Evolutionary conservation across 2,797 vertebrate species (phyloP).

Genomic region (Pangasius sanitwongsei): DNA sequence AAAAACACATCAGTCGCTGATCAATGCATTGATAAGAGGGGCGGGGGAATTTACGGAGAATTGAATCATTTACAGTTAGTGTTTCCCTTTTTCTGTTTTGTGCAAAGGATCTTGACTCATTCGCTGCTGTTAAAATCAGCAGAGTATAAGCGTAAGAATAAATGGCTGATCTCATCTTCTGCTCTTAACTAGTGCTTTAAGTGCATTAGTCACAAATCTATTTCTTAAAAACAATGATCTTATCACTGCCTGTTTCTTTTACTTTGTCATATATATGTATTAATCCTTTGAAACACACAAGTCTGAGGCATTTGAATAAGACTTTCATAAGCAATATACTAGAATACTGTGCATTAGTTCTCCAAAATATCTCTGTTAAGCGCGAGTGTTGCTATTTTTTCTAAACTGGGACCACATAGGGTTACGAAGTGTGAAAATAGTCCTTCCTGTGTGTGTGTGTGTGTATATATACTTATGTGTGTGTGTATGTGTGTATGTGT

Average conservation of each 20-base stretch:
- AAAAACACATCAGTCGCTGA: conserved; percentile 51
- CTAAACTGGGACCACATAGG: conserved; percentile 44
- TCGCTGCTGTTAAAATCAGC: neutral
- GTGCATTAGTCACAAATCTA: neutral
- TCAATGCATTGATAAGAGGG: conserved; percentile 63
- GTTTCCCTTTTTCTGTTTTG: neutral
- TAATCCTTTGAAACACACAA: neutral
- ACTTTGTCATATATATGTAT: neutral
- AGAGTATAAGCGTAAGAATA: neutral
- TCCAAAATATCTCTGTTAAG: neutral
- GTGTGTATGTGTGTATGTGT: neutral
- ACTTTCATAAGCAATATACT: neutral
- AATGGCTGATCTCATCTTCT: neutral
- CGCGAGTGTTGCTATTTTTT: conserved; percentile 25
- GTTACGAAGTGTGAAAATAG: conserved; percentile 64
- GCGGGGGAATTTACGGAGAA: conserved; percentile 64
- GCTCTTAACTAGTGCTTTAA: neutral
- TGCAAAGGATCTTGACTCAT: neutral
- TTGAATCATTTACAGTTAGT: conserved; percentile 45
- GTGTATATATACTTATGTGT: neutral
- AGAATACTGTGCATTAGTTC: neutral
- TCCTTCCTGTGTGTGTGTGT: conserved; percentile 67
- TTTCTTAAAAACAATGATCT: neutral
- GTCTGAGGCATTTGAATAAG: neutral
- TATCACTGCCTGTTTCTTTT: neutral